These are phyloP conservation scores for Philereme transversata DNA, from an alignment of 2,888 invertebrate species.

Conservation along the genomic window DNA sequence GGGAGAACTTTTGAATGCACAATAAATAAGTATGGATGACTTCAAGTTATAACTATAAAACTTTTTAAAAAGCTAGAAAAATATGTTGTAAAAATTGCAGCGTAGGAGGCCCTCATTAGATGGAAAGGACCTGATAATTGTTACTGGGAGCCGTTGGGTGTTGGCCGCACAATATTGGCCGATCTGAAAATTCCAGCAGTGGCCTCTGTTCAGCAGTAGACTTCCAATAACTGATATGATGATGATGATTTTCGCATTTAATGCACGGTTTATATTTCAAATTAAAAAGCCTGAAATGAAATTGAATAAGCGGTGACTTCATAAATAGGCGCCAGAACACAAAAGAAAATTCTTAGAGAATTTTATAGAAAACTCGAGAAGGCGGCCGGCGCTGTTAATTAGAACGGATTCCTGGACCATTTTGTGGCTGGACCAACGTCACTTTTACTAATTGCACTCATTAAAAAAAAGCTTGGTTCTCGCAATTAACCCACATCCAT, in stretches of 20 bases:
- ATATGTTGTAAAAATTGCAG: too few relatives aligned
- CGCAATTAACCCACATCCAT: constrained; percentile 67
- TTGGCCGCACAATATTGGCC: too few relatives aligned
- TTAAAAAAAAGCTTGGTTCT: constrained; percentile 61
- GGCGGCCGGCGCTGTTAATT: constrained; percentile 51
- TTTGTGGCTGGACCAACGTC: constrained; percentile 50
- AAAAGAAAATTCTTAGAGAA: constrained; percentile 34
- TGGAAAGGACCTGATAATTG: too few relatives aligned
- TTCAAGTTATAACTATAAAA: too few relatives aligned
- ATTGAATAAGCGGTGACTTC: constrained; percentile 18
- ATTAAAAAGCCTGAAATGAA: constrained; percentile 1
- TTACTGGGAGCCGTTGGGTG: too few relatives aligned
- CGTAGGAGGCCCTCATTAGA: too few relatives aligned
- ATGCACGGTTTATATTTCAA: background rate
- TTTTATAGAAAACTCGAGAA: constrained; percentile 36
- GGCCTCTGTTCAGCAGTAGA: too few relatives aligned
- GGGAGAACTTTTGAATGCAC: too few relatives aligned
- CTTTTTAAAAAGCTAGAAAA: too few relatives aligned
- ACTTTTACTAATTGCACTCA: constrained; percentile 68
- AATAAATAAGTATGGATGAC: too few relatives aligned
- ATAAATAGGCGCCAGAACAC: constrained; percentile 27
- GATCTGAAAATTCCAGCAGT: too few relatives aligned
- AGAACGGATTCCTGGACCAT: constrained; percentile 55
- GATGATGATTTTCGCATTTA: background rate
- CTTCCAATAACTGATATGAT: too few relatives aligned